Percentiles rank a stretch among this genome's conserved stretches.
phyloP scores from a whole-genome alignment of 2,888 invertebrate species.

The Synanthedon myopaeformis region DNA sequence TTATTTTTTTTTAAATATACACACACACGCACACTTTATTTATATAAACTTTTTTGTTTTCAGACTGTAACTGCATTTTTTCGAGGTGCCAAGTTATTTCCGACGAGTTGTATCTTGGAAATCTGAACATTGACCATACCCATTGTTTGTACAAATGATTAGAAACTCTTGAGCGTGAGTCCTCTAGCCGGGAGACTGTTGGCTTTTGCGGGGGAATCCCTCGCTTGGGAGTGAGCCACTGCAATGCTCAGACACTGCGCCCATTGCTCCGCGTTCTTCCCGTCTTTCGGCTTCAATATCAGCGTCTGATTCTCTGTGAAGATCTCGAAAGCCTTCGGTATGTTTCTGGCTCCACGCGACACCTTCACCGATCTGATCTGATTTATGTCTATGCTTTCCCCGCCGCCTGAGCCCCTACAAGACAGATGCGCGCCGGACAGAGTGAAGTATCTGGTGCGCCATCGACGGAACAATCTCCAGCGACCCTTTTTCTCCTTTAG shows the following conservation, averaged over 20 bases:
- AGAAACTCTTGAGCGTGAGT: slow-evolving; percentile 61
- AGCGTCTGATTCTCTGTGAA: slow-evolving; percentile 94
- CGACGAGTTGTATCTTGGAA: not conserved
- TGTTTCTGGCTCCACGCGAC: slow-evolving; percentile 88
- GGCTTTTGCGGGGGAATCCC: slow-evolving; percentile 65
- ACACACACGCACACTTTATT: too few species aligned
- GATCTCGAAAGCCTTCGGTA: slow-evolving; percentile 96
- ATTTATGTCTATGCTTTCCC: slow-evolving; percentile 89
- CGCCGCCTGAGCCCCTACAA: slow-evolving; percentile 86
- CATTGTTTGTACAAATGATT: not conserved
- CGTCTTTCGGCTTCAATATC: slow-evolving; percentile 93
- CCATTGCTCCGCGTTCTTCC: slow-evolving; percentile 96
- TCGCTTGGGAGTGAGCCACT: slow-evolving; percentile 86
- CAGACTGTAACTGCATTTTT: not conserved
- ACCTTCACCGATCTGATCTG: slow-evolving; percentile 96
- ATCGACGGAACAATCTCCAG: slow-evolving; percentile 90
- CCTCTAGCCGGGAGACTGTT: slow-evolving; percentile 63
- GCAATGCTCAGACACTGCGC: slow-evolving; percentile 94
- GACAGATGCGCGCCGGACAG: slow-evolving; percentile 92
- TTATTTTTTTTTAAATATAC: too few species aligned
- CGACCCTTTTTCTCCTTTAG: slow-evolving; percentile 92
- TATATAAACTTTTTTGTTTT: not conserved
- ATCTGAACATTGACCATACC: not conserved
- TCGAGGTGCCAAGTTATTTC: not conserved
- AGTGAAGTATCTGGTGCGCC: slow-evolving; percentile 95